phyloP scores from a whole-genome alignment of 2,113 vertebrate genomes.

The Cranoglanis bouderius region DNA sequence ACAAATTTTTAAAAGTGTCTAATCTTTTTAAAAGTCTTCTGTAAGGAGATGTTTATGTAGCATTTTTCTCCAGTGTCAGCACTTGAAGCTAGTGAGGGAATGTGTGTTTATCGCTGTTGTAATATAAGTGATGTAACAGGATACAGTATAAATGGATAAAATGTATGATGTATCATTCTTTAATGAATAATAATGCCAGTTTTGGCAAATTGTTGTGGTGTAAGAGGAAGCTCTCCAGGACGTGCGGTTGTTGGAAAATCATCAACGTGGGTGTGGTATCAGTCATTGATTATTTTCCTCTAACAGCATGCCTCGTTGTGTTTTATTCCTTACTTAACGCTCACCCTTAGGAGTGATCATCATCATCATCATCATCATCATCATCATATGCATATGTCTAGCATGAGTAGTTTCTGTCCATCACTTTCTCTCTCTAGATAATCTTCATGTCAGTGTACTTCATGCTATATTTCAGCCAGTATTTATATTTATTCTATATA shows the following conservation, averaged over 20 bases:
- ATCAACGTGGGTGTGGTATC: background rate
- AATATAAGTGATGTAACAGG: background rate
- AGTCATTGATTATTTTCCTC: background rate
- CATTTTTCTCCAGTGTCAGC: background rate
- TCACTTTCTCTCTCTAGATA: background rate
- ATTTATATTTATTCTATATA: background rate
- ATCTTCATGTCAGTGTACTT: background rate
- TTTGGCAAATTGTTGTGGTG: background rate
- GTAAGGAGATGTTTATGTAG: background rate
- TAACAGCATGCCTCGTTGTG: background rate
- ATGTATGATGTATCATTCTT: background rate
- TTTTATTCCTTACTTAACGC: background rate
- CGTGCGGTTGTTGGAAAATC: background rate
- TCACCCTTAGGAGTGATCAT: background rate
- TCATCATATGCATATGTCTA: background rate
- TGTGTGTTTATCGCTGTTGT: background rate
- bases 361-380: background rate
- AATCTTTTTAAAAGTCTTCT: background rate
- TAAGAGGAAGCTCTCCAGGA: background rate
- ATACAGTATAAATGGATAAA: background rate
- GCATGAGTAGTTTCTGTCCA: background rate
- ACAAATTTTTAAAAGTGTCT: background rate
- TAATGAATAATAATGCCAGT: background rate
- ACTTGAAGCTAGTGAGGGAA: background rate
- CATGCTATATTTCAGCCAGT: background rate